Evolutionary conservation across 1,140 invertebrate genomes (phyloP).

Genomic region (Heliothis subflexa): DNA sequence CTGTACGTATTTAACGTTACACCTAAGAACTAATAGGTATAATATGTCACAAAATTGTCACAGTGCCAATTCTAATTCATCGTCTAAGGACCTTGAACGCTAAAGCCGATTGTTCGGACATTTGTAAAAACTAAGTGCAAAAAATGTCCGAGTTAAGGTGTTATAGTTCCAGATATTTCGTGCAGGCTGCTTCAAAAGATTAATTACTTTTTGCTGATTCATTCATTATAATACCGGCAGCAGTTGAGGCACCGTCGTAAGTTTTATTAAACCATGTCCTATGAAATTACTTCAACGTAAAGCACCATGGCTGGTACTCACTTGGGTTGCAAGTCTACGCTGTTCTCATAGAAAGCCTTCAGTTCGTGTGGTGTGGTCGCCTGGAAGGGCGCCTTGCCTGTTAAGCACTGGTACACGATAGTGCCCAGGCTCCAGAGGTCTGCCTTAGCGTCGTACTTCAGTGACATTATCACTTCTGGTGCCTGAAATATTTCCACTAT

Average conservation of each 20-base stretch:
- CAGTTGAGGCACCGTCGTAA: too few relatives aligned
- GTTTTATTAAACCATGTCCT: too few relatives aligned
- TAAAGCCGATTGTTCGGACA: background rate
- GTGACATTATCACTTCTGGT: slow-evolving; percentile 99
- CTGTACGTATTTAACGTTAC: background rate
- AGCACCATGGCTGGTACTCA: slow-evolving; percentile 82
- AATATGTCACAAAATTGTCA: slow-evolving; percentile 29
- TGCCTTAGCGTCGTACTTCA: slow-evolving; percentile 99
- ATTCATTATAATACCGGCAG: background rate
- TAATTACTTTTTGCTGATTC: background rate
- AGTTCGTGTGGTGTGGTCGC: slow-evolving; percentile 99
- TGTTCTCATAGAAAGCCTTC: slow-evolving; percentile 99
- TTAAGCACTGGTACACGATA: slow-evolving; percentile 99
- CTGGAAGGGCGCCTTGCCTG: slow-evolving; percentile 99
- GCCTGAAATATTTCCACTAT: slow-evolving; percentile 88
- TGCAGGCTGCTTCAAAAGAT: background rate
- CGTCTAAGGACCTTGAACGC: slow-evolving; percentile 16
- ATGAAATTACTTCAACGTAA: too few relatives aligned
- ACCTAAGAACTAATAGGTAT: slow-evolving; percentile 12
- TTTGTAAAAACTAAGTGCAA: slow-evolving; percentile 29
- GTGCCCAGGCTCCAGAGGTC: slow-evolving; percentile 99
- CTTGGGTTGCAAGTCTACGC: slow-evolving; percentile 97
- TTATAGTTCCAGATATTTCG: slow-evolving; percentile 22
- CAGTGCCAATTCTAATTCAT: slow-evolving; percentile 30
- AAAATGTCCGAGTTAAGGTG: slow-evolving; percentile 11